Base-by-base conservation (phyloP, 2,888 invertebrate species). In the Scaptomyza flava region DNA sequence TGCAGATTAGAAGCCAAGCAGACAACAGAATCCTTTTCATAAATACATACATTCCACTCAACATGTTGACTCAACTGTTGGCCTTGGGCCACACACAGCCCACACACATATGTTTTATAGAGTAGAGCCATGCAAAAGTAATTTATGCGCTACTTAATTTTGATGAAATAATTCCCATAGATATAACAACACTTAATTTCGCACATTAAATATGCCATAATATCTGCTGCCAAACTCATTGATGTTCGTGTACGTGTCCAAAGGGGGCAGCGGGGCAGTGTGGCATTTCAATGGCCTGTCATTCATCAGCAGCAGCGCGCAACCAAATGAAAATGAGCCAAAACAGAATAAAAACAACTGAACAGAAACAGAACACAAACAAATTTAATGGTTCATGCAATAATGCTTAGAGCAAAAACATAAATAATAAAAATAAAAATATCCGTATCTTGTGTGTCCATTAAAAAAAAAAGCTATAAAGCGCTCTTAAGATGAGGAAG, bases 151-250 rank as follows among this genome's bases (percentile, higher is more conserved):
- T 85, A 79, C 79, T 87, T 82, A 77, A 79, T 68, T 79, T 74
- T 81, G 79, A 82, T 81, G 72, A 74, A 81, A 87, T 87, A 82
- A 87, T 87, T 82, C 77, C 83, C 59, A 67, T 79, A 79, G 82
- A 79, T 82, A 68, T 71, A 87, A 84, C 82, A 81, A 68, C 82
- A 85, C 87, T 87, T 87, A 81, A 82, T 85, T 85, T 87, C 77
- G 71, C 82, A 74, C 82, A 87, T 81, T 87, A 85, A 87, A 85
- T 77, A 72, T 85, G 74, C 79, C 85, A 87, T 77, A 77, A 81
- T 71, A 72, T 43, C 68, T 17, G 64, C 72, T 43, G 45, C 51
- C 63, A 50, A 60, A 45, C 66, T 48, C 63, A 63, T 59, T 69
- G 70, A 60, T 47, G 48, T 43, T 48, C 41, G n/a, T 9, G 5